These are phyloP conservation scores for Lerema accius DNA, from an alignment of 1,140 invertebrate species.

Conservation along the genomic window DNA sequence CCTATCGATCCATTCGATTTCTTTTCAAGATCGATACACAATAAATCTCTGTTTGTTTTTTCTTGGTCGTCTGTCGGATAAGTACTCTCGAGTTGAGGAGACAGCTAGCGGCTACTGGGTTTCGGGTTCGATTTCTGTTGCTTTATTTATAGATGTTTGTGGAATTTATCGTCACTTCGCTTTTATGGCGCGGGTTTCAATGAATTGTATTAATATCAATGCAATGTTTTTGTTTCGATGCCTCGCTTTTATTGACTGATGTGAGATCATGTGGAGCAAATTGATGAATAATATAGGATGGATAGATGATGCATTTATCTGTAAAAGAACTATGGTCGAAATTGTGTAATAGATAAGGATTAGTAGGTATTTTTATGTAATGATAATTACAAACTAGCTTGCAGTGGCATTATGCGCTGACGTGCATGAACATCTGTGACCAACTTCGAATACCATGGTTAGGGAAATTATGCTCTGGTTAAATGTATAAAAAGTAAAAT, in stretches of 20 bases:
- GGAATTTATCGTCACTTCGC: slow-evolving; percentile 55
- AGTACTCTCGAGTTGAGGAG: slow-evolving; percentile 59
- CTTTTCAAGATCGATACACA: slow-evolving; percentile 72
- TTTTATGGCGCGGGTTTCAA: slow-evolving; percentile 48
- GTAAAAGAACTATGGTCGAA: no score
- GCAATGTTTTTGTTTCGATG: slow-evolving; percentile 18
- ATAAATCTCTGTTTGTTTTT: slow-evolving; percentile 71
- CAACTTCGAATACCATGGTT: no score
- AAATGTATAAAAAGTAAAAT: no score
- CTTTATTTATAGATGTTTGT: slow-evolving; percentile 52
- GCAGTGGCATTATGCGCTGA: no score
- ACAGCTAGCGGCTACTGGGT: slow-evolving; percentile 73
- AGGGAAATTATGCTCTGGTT: no score
- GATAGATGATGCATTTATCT: no score
- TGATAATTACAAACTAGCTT: no score
- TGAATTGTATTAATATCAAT: slow-evolving; percentile 53
- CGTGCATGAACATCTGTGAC: no score
- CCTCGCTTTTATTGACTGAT: slow-evolving; percentile 7
- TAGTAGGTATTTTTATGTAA: no score
- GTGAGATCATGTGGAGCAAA: not conserved
- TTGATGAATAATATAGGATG: slow-evolving; percentile 1
- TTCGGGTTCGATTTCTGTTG: slow-evolving; percentile 57
- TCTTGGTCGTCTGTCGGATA: slow-evolving; percentile 54
- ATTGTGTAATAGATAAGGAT: no score
- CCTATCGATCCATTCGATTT: slow-evolving; percentile 56